Percentiles rank a stretch among this genome's conserved stretches.
These are phyloP conservation scores for Physella acuta DNA, from an alignment of 1,140 invertebrate species.

Conservation along the genomic window DNA sequence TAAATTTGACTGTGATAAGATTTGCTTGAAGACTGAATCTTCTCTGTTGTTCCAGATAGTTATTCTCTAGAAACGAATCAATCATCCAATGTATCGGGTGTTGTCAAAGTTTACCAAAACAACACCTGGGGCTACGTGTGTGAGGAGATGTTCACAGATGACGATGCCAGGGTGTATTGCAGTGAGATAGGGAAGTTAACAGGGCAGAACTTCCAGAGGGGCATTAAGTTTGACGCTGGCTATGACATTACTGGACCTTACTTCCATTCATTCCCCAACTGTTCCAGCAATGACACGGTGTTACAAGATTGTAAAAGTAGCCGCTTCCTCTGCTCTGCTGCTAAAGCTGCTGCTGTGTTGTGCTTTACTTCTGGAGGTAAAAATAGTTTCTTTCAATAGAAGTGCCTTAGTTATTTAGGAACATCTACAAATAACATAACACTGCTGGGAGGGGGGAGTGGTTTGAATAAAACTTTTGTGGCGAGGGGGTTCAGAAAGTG, in stretches of 20 bases:
- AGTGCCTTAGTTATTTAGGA: too few relatives aligned
- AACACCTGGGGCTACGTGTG: slow-evolving; percentile 42
- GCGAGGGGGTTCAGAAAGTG: too few relatives aligned
- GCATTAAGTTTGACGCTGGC: slow-evolving; percentile 10
- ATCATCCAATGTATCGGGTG: slow-evolving; percentile 28
- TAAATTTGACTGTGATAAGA: too few relatives aligned
- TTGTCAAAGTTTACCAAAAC: slow-evolving; percentile 28
- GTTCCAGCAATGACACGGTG: background rate
- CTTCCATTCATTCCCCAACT: background rate
- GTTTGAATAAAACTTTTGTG: too few relatives aligned
- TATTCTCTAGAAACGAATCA: too few relatives aligned
- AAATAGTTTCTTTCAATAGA: too few relatives aligned
- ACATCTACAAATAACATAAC: too few relatives aligned
- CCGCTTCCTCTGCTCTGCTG: slow-evolving; percentile 12
- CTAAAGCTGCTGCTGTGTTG: background rate
- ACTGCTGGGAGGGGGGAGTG: too few relatives aligned
- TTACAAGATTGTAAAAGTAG: background rate
- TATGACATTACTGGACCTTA: slow-evolving; percentile 9
- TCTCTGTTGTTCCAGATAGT: too few relatives aligned
- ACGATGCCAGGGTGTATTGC: slow-evolving; percentile 39
- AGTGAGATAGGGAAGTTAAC: slow-evolving; percentile 29
- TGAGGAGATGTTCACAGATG: slow-evolving; percentile 35
- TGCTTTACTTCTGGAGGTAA: too few relatives aligned
- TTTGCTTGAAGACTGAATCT: too few relatives aligned
- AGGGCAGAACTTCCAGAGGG: slow-evolving; percentile 11